Percentiles rank a stretch among this genome's conserved stretches.
phyloP scores from a whole-genome alignment of 2,888 invertebrate genomes.

The Epicampocera succincta region DNA sequence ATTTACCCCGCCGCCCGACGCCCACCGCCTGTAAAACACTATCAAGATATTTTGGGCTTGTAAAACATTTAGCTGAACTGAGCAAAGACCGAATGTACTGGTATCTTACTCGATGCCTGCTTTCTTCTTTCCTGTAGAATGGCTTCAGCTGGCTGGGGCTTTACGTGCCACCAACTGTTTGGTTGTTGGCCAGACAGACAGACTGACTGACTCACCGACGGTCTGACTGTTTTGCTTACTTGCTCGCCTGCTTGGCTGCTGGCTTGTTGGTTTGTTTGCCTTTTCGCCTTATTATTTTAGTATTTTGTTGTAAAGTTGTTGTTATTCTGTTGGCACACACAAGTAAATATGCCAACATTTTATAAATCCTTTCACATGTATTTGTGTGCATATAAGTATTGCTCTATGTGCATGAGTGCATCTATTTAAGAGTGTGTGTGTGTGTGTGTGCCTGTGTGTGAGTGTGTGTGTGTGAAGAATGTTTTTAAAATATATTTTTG shows the following conservation, averaged over 20 bases:
- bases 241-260: not conserved
- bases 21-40: slow-evolving; percentile 4
- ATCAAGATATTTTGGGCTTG: slow-evolving; percentile 19
- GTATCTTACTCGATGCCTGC: slow-evolving; percentile 12
- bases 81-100: not conserved
- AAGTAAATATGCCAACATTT: slow-evolving; percentile 68
- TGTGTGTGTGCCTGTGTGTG: slow-evolving; percentile 16
- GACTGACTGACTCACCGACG: not conserved
- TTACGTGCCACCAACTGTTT: not conserved
- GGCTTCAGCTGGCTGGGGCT: slow-evolving; percentile 7
- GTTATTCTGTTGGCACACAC: slow-evolving; percentile 46
- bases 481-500: slow-evolving; percentile 43
- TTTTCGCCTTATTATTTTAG: slow-evolving; percentile 63
- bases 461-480: slow-evolving; percentile 19
- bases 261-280: slow-evolving; percentile 36
- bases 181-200: not conserved
- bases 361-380: slow-evolving; percentile 10
- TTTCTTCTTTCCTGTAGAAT: not conserved
- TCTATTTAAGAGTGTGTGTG: slow-evolving; percentile 14
- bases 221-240: not conserved
- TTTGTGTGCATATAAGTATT: not conserved
- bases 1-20: slow-evolving; percentile 17
- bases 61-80: slow-evolving; percentile 28
- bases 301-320: slow-evolving; percentile 36
- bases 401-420: not conserved